Base-by-base conservation (phyloP, 1,140 invertebrate genomes). In the Zaprionus taronus region DNA sequence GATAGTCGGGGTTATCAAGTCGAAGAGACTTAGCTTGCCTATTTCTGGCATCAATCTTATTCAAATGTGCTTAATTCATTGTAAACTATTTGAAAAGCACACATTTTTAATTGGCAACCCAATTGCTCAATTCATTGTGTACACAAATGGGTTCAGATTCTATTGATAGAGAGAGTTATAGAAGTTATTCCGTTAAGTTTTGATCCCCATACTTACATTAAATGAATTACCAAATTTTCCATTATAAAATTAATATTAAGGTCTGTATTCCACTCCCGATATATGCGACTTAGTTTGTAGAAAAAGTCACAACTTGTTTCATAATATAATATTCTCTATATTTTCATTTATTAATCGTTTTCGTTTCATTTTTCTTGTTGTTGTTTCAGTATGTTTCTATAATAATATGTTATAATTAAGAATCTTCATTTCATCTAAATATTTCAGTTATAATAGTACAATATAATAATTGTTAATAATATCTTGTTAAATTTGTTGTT, bases 281-380 rank as follows among this genome's bases (percentile, higher is more conserved):
- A 7, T 47, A 20, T 49, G 38, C 5, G 2, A 20, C 15, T 3
- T 22, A 24, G 4, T 22, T 51, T 24, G 12, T 12, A 51, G 3
- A 5, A 51, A 51, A 51, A 51, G 9, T 51, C 47, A 14, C 3
- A 22, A n/a, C 53, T 56, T 60, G 55, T 83, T 92, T 92, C 85
- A 80, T 92, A 92, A 92, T 92, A 92, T 92, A 92, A 92, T 92
- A 92, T 92, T 92, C 91, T 92, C 91, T 92, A 92, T 92, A 91
- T 92, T 91, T 86, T 89, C 80, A 90, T 81, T 91, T 91, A 81
- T 85, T 89, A 91, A 82, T 91, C 82, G 64, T 89, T 89, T 81
- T 78, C 68, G 72, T 79, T 85, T 79, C 57, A 72, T 79, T 79
- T 91, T 81, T 41, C 73, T 81, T 80, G 72, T 84, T 79, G 55